These are phyloP conservation scores for Cybosia mesomella DNA, from an alignment of 2,888 invertebrate species.

Conservation along the genomic window DNA sequence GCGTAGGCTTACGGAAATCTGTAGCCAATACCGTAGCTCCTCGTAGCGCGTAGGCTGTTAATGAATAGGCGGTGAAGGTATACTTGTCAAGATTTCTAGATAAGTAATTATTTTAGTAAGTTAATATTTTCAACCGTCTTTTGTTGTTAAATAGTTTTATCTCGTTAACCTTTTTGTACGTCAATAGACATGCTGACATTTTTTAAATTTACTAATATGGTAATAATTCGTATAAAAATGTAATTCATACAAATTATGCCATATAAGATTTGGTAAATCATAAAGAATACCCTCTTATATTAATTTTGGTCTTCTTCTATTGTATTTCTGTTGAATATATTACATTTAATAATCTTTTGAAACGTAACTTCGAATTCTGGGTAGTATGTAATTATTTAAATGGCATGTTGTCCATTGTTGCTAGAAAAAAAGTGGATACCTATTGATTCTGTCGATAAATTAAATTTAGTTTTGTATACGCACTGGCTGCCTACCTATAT, in stretches of 20 bases:
- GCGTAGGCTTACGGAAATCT: conserved; percentile 49
- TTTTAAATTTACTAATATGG: neutral
- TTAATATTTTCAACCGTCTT: neutral
- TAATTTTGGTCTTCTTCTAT: neutral
- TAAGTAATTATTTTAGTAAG: conserved; percentile 19
- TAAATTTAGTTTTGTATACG: too few relatives aligned
- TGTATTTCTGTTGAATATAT: neutral
- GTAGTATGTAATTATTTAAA: neutral
- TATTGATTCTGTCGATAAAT: neutral
- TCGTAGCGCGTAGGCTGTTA: conserved; percentile 40
- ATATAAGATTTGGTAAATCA: neutral
- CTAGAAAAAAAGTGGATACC: neutral
- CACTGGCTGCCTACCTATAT: too few relatives aligned
- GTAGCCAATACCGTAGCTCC: conserved; percentile 50
- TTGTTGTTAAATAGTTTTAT: too few relatives aligned
- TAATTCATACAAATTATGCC: neutral
- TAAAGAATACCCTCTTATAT: neutral
- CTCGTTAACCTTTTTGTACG: too few relatives aligned
- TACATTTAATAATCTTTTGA: neutral
- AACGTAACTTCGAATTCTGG: neutral
- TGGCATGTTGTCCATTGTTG: neutral
- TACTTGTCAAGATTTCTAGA: conserved; percentile 23
- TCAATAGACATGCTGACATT: too few relatives aligned
- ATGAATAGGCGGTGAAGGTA: conserved; percentile 12
- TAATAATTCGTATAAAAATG: neutral